Percentiles rank a stretch among this genome's conserved stretches.
Evolutionary conservation across 2,113 vertebrate species (phyloP).

Genomic region (Pogona vitticeps): DNA sequence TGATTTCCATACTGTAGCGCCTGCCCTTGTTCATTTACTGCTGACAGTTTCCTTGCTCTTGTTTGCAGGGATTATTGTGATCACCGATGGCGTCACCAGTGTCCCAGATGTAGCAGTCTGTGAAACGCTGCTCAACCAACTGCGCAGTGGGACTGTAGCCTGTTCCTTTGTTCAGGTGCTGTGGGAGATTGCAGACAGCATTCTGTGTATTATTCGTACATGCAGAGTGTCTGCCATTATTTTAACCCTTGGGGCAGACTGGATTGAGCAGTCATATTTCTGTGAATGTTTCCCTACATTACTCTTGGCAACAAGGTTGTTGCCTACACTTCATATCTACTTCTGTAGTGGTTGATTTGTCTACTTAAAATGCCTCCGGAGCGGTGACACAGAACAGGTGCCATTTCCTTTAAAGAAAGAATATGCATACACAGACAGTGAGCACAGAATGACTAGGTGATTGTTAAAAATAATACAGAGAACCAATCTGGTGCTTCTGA

Average conservation of each 20-base stretch:
- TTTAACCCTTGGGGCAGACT: neutral
- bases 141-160: slow-evolving; percentile 92
- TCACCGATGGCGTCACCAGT: slow-evolving; percentile 98
- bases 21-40: neutral
- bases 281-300: neutral
- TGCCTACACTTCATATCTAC: neutral
- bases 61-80: slow-evolving; percentile 91
- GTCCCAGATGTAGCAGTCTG: slow-evolving; percentile 95
- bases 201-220: neutral
- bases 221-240: too few species aligned
- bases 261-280: neutral
- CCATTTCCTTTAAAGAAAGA: too few species aligned
- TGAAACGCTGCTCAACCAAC: slow-evolving; percentile 94
- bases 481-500: too few species aligned
- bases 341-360: too few species aligned
- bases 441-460: too few species aligned
- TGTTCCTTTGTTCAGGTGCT: slow-evolving; percentile 97
- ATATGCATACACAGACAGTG: too few species aligned
- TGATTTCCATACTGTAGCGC: neutral
- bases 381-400: too few species aligned
- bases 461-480: too few species aligned
- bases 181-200: neutral
- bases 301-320: neutral
- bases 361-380: neutral
- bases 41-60: neutral